Conservation (phyloP, 2,113 vertebrate species). For the Conger conger region DNA sequence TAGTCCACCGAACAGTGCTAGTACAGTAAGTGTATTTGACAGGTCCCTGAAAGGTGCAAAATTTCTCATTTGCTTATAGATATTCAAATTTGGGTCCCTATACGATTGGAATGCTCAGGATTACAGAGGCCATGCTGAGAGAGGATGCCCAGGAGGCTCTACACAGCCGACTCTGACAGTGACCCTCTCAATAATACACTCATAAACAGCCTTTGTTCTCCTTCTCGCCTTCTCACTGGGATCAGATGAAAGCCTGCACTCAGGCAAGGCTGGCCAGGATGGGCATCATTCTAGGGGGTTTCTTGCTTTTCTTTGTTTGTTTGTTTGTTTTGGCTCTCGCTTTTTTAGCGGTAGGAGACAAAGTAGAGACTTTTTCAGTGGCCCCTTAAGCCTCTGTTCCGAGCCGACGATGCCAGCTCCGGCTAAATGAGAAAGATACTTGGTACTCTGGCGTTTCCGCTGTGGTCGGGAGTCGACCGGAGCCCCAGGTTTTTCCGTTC, state of each 20-base stretch:
- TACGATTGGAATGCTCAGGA: too few relatives aligned
- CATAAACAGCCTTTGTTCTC: background rate
- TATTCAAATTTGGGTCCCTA: too few relatives aligned
- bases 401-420: background rate
- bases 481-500: background rate
- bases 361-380: background rate
- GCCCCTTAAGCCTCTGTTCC: background rate
- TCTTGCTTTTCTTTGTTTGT: background rate
- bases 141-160: background rate
- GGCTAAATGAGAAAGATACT: background rate
- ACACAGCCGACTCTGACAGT: background rate
- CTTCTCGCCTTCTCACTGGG: background rate
- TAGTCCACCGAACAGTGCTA: too few relatives aligned
- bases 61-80: too few relatives aligned
- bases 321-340: background rate
- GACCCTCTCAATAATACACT: background rate
- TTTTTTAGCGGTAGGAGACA: background rate
- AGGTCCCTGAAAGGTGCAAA: too few relatives aligned
- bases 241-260: background rate
- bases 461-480: background rate
- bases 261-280: background rate
- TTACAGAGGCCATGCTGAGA: too few relatives aligned
- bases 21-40: too few relatives aligned
- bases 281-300: background rate
- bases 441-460: background rate